These are phyloP conservation scores for Harmothoe impar DNA, from an alignment of 2,888 invertebrate species.

Conservation along the genomic window DNA sequence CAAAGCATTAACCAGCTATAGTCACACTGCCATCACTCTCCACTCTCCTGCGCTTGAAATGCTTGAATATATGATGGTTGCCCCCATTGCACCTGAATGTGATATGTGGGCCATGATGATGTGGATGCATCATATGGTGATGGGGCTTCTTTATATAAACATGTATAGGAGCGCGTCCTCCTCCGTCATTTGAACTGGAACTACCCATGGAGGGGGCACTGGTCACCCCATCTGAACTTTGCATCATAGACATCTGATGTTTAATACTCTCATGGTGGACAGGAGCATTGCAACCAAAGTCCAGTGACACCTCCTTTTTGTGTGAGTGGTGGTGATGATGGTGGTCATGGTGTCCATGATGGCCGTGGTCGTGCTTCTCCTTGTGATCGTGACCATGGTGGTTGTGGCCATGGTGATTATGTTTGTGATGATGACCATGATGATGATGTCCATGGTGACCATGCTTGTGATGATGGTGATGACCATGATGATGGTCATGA, in stretches of 20 bases:
- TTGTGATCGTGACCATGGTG: conserved; percentile 36
- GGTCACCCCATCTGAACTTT: neutral
- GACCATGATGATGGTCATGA: conserved; percentile 54
- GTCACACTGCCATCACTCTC: neutral
- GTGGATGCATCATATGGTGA: neutral
- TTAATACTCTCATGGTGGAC: neutral
- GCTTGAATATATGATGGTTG: conserved; percentile 33
- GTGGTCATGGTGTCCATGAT: neutral
- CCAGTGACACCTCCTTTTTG: conserved; percentile 3
- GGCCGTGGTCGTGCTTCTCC: neutral
- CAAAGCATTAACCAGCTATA: neutral
- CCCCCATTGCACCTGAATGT: neutral
- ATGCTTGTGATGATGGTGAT: conserved; percentile 32
- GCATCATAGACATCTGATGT: neutral
- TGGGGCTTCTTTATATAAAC: conserved; percentile 5
- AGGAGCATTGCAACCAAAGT: conserved; percentile 49
- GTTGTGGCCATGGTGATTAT: conserved; percentile 45
- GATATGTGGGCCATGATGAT: neutral
- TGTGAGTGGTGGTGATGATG: conserved; percentile 53
- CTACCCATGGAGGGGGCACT: conserved; percentile 8
- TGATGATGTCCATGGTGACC: conserved; percentile 53
- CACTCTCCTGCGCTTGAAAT: conserved; percentile 33
- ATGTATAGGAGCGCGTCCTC: neutral
- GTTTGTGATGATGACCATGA: conserved; percentile 53
- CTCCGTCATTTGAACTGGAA: neutral